Evolutionary conservation across 1,140 invertebrate species (phyloP), one percentile per base, ranked within the genome.

Genomic region (Drosophila guanche): DNA sequence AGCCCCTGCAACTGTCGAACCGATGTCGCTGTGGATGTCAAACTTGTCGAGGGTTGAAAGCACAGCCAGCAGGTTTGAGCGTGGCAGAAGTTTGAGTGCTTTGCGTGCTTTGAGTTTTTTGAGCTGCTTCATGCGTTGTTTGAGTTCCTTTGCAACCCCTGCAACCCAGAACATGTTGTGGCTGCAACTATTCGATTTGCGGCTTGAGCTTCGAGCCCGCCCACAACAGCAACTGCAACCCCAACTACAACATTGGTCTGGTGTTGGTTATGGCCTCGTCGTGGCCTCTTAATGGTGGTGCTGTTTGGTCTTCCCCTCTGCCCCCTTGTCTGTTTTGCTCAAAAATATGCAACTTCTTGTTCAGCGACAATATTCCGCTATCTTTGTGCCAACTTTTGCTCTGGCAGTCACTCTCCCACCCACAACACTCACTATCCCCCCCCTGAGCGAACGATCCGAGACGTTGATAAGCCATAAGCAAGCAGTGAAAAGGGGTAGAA

Each of bases 351-450:
- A 61, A 41, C 48, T 57, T 48, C 70, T 59, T 33, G 48, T 70
- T 60, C 52, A 65, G 70, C 66, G 59, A 58, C 58, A 73, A 69
- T 61, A 58, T 58, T 77, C 68, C 72, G 62, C 51, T 79, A 86
- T 76, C 74, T 85, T 58, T 73, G 73, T 61, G 73, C 66, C 63
- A 80, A 86, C 63, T 85, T 83, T 76, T 59, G 58, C 69, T 57
- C 69, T 57, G 47, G 33, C 40, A 25, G 55, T 27, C 37, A 12
- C 22, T 2, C 41, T n/a, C n/a, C 27, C 6, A 27, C 5, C 20
- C 5, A 41, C 40, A 14, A 41, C 45, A 12, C 12, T 27, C 43
- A 20, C 16, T 20, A 20, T 20, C 29, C 42, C 12, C 14, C 6
- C 41, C 14, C 8, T 0, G 5, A 27, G 22, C 7, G 14, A 55